Evolutionary conservation across 30 jellyfish, hydroid and myxozoan species (phyloP).

Genomic region (Mastigias papua): DNA sequence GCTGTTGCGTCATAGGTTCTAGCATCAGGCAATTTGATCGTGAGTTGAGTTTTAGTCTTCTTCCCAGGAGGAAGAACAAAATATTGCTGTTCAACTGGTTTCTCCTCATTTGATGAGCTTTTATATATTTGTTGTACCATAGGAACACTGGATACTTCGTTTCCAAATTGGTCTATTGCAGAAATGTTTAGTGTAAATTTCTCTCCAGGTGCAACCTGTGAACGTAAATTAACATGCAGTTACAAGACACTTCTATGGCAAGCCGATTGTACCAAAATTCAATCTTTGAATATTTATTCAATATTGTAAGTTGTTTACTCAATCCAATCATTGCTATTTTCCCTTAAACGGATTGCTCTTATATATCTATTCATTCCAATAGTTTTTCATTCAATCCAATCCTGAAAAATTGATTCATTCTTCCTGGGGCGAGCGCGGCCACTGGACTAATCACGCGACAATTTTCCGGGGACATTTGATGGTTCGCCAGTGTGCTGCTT

Average conservation of each 20-base stretch:
- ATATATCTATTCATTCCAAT: too few species aligned
- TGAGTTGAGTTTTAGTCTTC: neutral
- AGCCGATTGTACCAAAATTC: too few species aligned
- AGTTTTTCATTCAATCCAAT: too few species aligned
- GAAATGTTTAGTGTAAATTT: constrained; percentile 39
- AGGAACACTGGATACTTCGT: constrained; percentile 64
- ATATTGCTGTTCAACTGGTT: constrained; percentile 21
- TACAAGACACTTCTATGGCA: neutral
- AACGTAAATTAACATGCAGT: neutral
- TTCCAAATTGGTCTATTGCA: constrained; percentile 57
- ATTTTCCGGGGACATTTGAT: too few species aligned
- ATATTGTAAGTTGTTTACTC: too few species aligned
- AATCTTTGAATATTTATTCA: neutral
- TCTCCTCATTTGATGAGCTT: constrained; percentile 11
- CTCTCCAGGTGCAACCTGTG: constrained; percentile 79
- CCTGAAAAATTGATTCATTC: too few species aligned
- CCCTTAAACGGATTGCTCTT: too few species aligned
- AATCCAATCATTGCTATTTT: too few species aligned
- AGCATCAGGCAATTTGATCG: constrained; percentile 38
- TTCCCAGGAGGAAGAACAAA: constrained; percentile 36
- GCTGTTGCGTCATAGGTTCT: constrained; percentile 26
- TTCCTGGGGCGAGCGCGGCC: too few species aligned
- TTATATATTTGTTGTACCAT: constrained; percentile 16
- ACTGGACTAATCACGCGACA: too few species aligned
- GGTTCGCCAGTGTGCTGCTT: too few species aligned